Conservation (phyloP, 2,113 vertebrate species). For the Asarcornis scutulata region DNA sequence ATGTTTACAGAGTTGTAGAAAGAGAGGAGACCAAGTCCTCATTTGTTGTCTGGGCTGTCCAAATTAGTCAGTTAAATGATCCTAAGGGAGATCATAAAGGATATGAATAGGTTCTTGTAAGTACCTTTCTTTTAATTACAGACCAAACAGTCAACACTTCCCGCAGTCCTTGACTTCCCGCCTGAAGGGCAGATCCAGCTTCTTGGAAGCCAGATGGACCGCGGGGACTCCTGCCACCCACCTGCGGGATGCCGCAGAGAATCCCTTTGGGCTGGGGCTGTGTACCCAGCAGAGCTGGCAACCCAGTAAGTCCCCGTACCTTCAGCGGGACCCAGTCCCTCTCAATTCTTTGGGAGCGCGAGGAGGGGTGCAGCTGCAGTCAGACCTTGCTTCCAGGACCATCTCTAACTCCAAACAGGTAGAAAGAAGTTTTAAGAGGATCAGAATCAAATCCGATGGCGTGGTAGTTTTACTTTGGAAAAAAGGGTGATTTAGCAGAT, state of each 20-base stretch:
- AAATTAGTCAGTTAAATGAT: slow-evolving; percentile 80
- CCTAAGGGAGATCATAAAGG: slow-evolving; percentile 76
- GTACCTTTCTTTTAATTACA: slow-evolving; percentile 84
- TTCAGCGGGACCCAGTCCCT: not conserved
- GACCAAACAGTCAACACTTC: slow-evolving; percentile 65
- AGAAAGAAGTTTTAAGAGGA: not conserved
- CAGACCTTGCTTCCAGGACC: not conserved
- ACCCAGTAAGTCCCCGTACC: not conserved
- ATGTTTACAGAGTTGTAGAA: slow-evolving; percentile 83
- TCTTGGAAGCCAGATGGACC: slow-evolving; percentile 6
- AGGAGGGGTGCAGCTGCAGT: not conserved
- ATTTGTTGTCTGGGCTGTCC: slow-evolving; percentile 79
- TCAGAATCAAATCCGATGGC: not conserved
- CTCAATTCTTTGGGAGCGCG: not conserved
- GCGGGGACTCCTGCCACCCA: not conserved
- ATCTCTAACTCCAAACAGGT: not conserved
- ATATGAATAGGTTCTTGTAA: slow-evolving; percentile 77
- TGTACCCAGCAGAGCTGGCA: not conserved
- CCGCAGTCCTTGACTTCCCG: slow-evolving; percentile 44
- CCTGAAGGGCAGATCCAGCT: slow-evolving; percentile 54
- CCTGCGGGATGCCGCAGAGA: not conserved
- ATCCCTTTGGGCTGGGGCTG: not conserved
- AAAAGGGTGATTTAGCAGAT: not conserved
- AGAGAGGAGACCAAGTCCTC: slow-evolving; percentile 68
- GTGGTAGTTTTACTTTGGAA: not conserved